A percentile compares a stretch with the other conserved stretches of the same genome.
phyloP scores from a whole-genome alignment of 2,888 invertebrate species.

The Cantharis nigra region DNA sequence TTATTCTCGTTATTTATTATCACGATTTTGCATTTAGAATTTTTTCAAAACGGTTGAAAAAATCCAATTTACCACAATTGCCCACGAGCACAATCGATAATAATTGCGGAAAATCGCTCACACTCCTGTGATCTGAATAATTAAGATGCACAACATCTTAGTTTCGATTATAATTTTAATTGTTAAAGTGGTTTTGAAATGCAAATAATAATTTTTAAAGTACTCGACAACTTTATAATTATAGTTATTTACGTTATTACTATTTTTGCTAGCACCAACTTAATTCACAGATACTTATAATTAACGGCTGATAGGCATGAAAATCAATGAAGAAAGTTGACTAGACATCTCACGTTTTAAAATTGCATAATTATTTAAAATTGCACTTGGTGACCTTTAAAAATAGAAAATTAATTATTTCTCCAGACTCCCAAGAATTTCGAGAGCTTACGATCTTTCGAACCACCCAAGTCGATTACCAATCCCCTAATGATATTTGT shows the following conservation, averaged over 20 bases:
- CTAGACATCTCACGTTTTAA: neutral
- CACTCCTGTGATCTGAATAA: neutral
- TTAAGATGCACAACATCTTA: neutral
- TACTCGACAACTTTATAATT: neutral
- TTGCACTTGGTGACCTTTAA: neutral
- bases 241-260: neutral
- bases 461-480: neutral
- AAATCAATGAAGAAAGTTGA: neutral
- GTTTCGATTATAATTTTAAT: neutral
- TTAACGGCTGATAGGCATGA: neutral
- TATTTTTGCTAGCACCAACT: neutral
- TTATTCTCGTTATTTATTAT: no score
- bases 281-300: neutral
- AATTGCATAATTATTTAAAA: neutral
- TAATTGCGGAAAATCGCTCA: neutral
- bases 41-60: neutral
- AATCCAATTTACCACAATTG: neutral
- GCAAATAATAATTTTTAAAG: neutral
- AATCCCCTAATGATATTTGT: neutral
- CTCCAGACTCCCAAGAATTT: neutral
- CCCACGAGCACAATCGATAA: neutral
- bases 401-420: neutral
- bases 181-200: neutral
- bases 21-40: no score
- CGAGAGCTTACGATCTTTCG: neutral